Conservation (phyloP, 2,888 invertebrate species). For the Mechanitis messenoides region DNA sequence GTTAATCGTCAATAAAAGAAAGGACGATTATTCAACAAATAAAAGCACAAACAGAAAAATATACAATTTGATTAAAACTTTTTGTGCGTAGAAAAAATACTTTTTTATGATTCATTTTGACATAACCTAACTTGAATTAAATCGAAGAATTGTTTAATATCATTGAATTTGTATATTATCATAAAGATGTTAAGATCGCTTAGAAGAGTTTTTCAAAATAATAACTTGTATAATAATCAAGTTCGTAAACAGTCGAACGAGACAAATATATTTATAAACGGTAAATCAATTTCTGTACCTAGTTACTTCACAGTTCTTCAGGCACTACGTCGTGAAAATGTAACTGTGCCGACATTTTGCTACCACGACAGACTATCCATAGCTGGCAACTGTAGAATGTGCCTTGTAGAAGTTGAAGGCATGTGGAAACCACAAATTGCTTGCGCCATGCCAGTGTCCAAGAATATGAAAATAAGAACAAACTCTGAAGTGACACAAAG, state of each 20-base stretch:
- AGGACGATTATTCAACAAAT: too few relatives aligned
- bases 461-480: conserved; percentile 97
- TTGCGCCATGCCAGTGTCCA: conserved; percentile 98
- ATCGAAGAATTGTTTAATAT: conserved; percentile 1
- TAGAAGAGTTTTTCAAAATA: conserved; percentile 36
- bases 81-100: neutral
- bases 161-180: conserved; percentile 5
- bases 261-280: conserved; percentile 93
- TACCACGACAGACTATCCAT: conserved; percentile 98
- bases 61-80: too few relatives aligned
- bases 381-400: conserved; percentile 99
- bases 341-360: conserved; percentile 91
- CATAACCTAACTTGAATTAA: neutral
- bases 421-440: conserved; percentile 97
- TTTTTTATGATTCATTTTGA: neutral
- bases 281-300: conserved; percentile 91
- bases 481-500: conserved; percentile 89
- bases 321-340: conserved; percentile 45
- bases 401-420: conserved; percentile 97
- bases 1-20: too few relatives aligned
- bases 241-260: conserved; percentile 31
- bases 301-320: conserved; percentile 97
- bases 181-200: conserved; percentile 43
- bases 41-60: too few relatives aligned
- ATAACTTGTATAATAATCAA: conserved; percentile 29